Conservation (phyloP, 2,113 vertebrate species). For the Myotis lucifugus region DNA sequence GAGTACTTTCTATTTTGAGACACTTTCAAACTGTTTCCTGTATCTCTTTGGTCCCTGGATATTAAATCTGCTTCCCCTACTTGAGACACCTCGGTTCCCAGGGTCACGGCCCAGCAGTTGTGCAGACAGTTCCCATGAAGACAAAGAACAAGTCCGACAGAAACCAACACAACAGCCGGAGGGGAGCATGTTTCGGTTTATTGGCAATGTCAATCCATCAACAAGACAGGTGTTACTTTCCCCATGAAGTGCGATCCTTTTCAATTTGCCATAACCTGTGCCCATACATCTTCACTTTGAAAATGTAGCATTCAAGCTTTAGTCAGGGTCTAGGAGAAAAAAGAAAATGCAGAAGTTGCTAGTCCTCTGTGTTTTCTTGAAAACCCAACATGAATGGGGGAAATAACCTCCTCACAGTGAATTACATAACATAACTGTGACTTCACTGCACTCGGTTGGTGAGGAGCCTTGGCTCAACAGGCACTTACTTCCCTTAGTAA, state of each 20-base stretch:
- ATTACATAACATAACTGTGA: not conserved
- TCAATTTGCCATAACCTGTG: not conserved
- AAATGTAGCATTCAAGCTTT: not conserved
- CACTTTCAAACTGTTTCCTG: not conserved
- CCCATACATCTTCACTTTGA: slow-evolving; percentile 56
- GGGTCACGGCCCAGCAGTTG: not conserved
- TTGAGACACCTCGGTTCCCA: fast-evolving
- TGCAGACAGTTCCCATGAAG: not conserved
- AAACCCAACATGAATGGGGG: not conserved
- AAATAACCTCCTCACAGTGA: not conserved
- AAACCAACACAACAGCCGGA: not conserved
- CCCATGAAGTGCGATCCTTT: not conserved
- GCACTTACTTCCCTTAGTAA: not conserved
- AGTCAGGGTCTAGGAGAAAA: slow-evolving; percentile 76
- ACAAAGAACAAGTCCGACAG: not conserved
- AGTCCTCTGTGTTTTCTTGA: not conserved
- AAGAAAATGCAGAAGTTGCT: slow-evolving; percentile 46
- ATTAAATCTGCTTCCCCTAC: fast-evolving
- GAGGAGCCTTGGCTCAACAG: too few species aligned
- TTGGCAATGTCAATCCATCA: slow-evolving; percentile 67
- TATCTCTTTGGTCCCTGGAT: not conserved
- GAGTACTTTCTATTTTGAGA: not conserved
- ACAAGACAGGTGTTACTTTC: not conserved
- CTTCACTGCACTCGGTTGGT: fast-evolving
- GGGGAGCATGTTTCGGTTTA: slow-evolving; percentile 76